These are phyloP conservation scores for Tenodera sinensis DNA, from an alignment of 2,888 invertebrate species.

Conservation along the genomic window DNA sequence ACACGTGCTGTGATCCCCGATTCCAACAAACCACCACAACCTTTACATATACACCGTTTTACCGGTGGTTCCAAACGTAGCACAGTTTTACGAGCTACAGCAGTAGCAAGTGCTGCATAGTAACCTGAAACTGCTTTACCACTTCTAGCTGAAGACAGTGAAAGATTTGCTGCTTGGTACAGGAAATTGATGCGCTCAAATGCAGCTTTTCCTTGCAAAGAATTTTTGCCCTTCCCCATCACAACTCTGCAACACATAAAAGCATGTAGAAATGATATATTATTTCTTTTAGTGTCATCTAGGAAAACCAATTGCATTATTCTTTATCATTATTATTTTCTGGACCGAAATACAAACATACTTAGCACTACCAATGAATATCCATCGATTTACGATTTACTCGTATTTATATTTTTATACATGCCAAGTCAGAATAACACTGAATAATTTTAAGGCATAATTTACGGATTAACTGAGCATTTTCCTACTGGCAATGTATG, in stretches of 20 bases:
- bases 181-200: not conserved
- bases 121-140: not conserved
- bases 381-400: no score
- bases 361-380: no score
- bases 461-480: no score
- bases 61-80: conserved; percentile 49
- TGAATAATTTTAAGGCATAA: no score
- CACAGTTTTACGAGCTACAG: not conserved
- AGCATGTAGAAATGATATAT: no score
- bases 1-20: conserved; percentile 52
- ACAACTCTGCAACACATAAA: not conserved
- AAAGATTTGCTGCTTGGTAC: not conserved
- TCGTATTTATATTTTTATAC: no score
- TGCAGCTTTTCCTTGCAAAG: not conserved
- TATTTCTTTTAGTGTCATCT: no score
- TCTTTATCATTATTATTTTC: no score
- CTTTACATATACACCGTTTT: conserved; percentile 58
- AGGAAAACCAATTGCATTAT: no score
- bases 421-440: no score
- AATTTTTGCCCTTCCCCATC: not conserved
- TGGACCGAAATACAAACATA: no score
- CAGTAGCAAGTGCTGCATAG: not conserved
- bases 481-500: no score
- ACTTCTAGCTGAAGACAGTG: not conserved
- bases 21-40: conserved; percentile 53